Evolutionary conservation across 2,797 vertebrate species (phyloP).

Genomic region (Pygocentrus nattereri): DNA sequence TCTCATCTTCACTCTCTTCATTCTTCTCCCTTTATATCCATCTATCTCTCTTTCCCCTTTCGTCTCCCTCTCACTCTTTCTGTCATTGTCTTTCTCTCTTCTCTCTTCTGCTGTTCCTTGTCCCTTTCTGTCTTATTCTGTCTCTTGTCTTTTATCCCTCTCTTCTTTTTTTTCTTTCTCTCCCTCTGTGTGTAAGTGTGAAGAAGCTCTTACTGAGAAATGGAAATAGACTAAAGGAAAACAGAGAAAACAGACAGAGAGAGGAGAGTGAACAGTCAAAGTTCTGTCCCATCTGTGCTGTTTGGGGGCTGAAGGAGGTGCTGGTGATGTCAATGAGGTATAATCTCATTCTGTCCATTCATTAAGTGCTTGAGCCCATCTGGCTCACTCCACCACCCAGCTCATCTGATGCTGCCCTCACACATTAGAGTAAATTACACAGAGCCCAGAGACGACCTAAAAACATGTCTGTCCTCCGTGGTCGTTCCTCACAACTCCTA

Average conservation of each 20-base stretch:
- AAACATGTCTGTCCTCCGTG: background rate
- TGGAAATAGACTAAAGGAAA: background rate
- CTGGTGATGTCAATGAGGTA: conserved; percentile 54
- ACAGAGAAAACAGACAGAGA: too few relatives aligned
- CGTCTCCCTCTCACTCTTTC: too few relatives aligned
- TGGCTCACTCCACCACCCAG: conserved; percentile 28
- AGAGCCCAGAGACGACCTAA: conserved; percentile 23
- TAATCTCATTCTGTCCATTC: conserved; percentile 59
- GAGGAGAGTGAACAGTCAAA: conserved; percentile 21
- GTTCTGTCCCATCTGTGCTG: conserved; percentile 52
- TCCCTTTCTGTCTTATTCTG: too few relatives aligned
- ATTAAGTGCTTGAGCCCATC: conserved; percentile 59
- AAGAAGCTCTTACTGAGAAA: background rate
- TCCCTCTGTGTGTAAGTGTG: conserved; percentile 41
- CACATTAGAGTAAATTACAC: conserved; percentile 8
- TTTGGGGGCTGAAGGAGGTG: conserved; percentile 38
- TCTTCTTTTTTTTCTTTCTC: background rate
- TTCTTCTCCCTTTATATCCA: too few relatives aligned
- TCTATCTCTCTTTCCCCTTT: too few relatives aligned
- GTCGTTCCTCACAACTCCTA: too few relatives aligned
- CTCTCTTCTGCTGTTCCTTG: too few relatives aligned
- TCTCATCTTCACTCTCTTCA: too few relatives aligned
- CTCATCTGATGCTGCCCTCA: conserved; percentile 31
- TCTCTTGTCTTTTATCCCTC: too few relatives aligned
- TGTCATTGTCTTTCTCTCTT: too few relatives aligned